Conservation (phyloP, 2,113 vertebrate genomes). For the Anser cygnoides region DNA sequence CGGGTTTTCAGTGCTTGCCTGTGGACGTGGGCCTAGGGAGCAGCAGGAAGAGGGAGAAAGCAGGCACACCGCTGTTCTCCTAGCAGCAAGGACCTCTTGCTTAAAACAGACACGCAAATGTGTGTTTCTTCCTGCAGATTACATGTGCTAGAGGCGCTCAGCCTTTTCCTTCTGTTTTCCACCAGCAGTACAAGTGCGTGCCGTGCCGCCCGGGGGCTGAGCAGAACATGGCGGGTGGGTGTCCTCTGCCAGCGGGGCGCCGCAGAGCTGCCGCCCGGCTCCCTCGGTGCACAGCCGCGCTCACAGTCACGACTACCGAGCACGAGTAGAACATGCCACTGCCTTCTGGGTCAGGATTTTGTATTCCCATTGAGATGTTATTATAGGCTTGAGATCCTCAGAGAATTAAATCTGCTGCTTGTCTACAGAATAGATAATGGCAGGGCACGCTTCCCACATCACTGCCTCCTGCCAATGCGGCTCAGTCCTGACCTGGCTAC, state of each 20-base stretch:
- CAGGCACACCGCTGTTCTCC: background rate
- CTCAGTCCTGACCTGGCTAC: constrained; percentile 53
- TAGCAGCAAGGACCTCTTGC: constrained; percentile 11
- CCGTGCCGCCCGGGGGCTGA: background rate
- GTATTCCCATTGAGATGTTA: constrained; percentile 49
- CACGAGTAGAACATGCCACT: constrained; percentile 5
- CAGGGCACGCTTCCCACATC: constrained; percentile 52
- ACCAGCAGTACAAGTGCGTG: constrained; percentile 6
- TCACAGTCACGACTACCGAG: background rate
- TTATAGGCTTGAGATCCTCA: constrained; percentile 31
- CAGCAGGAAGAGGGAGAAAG: background rate
- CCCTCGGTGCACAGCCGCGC: background rate
- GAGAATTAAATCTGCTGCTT: constrained; percentile 45
- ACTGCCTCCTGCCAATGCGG: constrained; percentile 2
- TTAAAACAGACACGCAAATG: constrained; percentile 13
- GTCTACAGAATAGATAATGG: constrained; percentile 53
- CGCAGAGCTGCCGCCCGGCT: constrained; percentile 5
- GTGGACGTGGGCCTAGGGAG: background rate
- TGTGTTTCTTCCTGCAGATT: constrained; percentile 44
- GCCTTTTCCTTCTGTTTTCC: constrained; percentile 48
- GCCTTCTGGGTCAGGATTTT: constrained; percentile 43
- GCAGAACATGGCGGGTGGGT: background rate
- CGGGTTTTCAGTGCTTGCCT: background rate
- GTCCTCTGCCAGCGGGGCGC: constrained; percentile 12
- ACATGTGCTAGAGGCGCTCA: constrained; percentile 10